Base-by-base conservation (phyloP, 2,888 invertebrate species). In the Protodeltote pygarga region DNA sequence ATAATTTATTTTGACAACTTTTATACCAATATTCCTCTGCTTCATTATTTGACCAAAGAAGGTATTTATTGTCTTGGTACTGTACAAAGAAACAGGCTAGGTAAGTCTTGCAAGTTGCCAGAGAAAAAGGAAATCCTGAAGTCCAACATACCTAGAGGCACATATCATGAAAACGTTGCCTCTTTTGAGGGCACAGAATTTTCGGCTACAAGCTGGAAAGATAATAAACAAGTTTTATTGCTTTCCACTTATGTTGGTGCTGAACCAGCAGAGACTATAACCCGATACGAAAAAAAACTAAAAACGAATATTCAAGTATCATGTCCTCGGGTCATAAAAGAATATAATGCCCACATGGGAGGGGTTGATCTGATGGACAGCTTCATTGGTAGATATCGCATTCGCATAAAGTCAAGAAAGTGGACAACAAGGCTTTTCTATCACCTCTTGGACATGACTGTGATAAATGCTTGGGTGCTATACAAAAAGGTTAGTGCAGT, bases 11-110 rank as follows among this genome's bases (percentile, higher is more conserved):
- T 75, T 61, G 71, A 69, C 48, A 75, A 73, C 65, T 73, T 69
- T 71, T 74, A 72, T 59, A 72, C 73, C 17, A 64, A 59, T 49
- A 57, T 75, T 51, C 65, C 69, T 63, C 61, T 74, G 51, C 21
- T 74, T 46, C 61, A 68, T 59, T 64, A 68, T 53, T 64, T n/a
- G n/a, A n/a, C n/a, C n/a, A n/a, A 4, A 21, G n/a, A n/a, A 21
- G 21, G 9, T 9, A 21, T 4, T 21, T 21, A 28, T 20, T 28
- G 19, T 28, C 3, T 14, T 28, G 0, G 2, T 38, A 10, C 9
- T 21, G 8, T 21, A 39, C 29, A 21, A 21, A n/a, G 31, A 28
- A 48, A 41, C 20, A 17, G 24, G 21, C 23, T 35, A 11, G 31
- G 35, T 0, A 48, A 48, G 34, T 25, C n/a, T 9, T 38, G 27